phyloP scores from a whole-genome alignment of 2,888 invertebrate genomes.

The Thecocarcelia acutangulata region DNA sequence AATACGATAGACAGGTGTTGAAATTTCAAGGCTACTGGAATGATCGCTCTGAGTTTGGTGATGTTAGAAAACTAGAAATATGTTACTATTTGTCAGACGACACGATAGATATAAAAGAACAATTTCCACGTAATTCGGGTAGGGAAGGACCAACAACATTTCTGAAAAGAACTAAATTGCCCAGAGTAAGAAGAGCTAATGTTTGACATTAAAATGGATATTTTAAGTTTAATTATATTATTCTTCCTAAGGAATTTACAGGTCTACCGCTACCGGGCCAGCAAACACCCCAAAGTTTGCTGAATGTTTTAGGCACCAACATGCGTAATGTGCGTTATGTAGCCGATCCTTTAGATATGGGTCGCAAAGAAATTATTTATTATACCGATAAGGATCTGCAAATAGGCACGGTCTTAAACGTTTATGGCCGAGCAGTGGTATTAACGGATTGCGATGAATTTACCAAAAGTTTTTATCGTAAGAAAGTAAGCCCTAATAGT shows the following conservation, averaged over 20 bases:
- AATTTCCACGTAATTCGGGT: conserved; percentile 86
- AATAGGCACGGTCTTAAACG: conserved; percentile 90
- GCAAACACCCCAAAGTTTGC: conserved; percentile 82
- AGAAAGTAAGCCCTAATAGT: conserved; percentile 80
- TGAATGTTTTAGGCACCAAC: conserved; percentile 85
- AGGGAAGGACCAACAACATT: conserved; percentile 88
- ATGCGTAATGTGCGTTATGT: conserved; percentile 83
- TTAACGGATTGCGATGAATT: conserved; percentile 92
- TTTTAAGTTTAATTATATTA: background rate
- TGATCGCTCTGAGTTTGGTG: conserved; percentile 90
- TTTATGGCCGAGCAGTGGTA: conserved; percentile 90
- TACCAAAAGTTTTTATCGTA: conserved; percentile 91
- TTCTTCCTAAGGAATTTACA: conserved; percentile 72
- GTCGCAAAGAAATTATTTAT: conserved; percentile 79
- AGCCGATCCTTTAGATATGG: conserved; percentile 84
- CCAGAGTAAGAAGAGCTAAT: conserved; percentile 84
- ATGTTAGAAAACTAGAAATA: conserved; percentile 89
- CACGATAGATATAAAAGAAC: conserved; percentile 93
- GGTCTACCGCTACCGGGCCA: conserved; percentile 82
- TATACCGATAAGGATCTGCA: conserved; percentile 85
- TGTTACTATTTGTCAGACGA: conserved; percentile 94
- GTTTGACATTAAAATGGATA: background rate
- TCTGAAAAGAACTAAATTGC: conserved; percentile 88
- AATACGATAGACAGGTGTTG: conserved; percentile 88
- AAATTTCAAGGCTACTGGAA: conserved; percentile 96